These are phyloP conservation scores for Mimachlamys varia DNA, from an alignment of 2,888 invertebrate species.

Conservation along the genomic window DNA sequence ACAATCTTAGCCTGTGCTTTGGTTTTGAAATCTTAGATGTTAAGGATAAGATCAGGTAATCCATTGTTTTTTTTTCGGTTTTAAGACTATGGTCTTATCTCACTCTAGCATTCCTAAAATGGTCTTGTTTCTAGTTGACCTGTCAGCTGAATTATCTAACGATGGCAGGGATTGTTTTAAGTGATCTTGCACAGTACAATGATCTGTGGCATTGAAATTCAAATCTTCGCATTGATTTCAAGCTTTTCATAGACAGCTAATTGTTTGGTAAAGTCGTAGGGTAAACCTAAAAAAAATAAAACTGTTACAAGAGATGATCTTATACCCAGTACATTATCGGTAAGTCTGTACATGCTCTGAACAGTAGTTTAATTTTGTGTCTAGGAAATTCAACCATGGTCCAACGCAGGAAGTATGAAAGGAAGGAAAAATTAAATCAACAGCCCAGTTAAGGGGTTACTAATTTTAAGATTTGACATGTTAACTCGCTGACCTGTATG, in stretches of 20 bases:
- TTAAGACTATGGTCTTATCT: neutral
- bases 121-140: neutral
- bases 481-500: neutral
- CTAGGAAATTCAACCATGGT: too few relatives aligned
- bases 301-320: too few relatives aligned
- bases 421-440: too few relatives aligned
- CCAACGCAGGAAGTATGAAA: too few relatives aligned
- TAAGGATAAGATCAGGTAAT: neutral
- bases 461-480: too few relatives aligned
- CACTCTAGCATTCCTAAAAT: neutral
- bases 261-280: neutral
- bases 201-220: neutral
- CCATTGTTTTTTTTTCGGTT: neutral
- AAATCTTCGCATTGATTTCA: neutral
- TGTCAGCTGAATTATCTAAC: neutral
- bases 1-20: neutral
- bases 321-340: too few relatives aligned
- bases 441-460: too few relatives aligned
- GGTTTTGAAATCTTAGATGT: constrained; percentile 1
- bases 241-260: neutral
- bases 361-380: too few relatives aligned
- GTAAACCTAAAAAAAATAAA: neutral
- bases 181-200: neutral
- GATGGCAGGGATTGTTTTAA: neutral
- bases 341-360: too few relatives aligned